Conservation (phyloP, 2,113 vertebrate genomes). For the Scytalopus superciliaris region DNA sequence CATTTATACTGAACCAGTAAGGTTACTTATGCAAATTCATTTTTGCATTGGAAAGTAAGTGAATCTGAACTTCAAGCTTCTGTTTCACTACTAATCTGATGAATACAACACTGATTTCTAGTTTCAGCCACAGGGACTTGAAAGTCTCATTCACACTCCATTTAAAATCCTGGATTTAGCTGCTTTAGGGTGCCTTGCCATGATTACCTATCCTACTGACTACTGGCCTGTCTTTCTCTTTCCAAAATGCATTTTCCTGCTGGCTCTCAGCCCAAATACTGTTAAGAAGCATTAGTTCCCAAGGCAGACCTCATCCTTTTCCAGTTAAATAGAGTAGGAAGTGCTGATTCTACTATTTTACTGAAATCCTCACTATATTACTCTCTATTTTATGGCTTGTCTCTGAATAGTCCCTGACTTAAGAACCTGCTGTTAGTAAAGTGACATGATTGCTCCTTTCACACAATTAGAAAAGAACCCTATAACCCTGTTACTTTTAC, state of each 20-base stretch:
- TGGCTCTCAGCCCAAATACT: constrained; percentile 63
- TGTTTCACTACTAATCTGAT: background rate
- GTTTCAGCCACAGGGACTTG: background rate
- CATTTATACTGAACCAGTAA: background rate
- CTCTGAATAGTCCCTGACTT: constrained; percentile 71
- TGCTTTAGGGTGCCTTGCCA: constrained; percentile 17
- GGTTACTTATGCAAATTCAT: background rate
- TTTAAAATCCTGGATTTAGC: constrained; percentile 23
- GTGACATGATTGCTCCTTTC: constrained; percentile 55
- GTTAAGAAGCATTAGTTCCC: constrained; percentile 72
- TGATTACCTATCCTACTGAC: constrained; percentile 56
- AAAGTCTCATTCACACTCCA: constrained; percentile 9
- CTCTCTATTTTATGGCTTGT: constrained; percentile 73
- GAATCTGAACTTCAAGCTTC: background rate
- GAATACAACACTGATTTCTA: background rate
- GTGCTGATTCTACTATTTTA: constrained; percentile 73
- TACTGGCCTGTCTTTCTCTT: constrained; percentile 20
- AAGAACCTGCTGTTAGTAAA: constrained; percentile 70
- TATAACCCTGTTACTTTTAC: constrained; percentile 14
- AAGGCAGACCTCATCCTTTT: constrained; percentile 65
- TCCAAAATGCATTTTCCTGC: constrained; percentile 71
- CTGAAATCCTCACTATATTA: constrained; percentile 71
- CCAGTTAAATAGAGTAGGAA: constrained; percentile 74
- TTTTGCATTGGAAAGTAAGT: background rate
- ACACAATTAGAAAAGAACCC: constrained; percentile 60